Evolutionary conservation across 1,140 invertebrate genomes (phyloP), one percentile per base, ranked within the genome.

Genomic region (Probaryconus sp.): DNA sequence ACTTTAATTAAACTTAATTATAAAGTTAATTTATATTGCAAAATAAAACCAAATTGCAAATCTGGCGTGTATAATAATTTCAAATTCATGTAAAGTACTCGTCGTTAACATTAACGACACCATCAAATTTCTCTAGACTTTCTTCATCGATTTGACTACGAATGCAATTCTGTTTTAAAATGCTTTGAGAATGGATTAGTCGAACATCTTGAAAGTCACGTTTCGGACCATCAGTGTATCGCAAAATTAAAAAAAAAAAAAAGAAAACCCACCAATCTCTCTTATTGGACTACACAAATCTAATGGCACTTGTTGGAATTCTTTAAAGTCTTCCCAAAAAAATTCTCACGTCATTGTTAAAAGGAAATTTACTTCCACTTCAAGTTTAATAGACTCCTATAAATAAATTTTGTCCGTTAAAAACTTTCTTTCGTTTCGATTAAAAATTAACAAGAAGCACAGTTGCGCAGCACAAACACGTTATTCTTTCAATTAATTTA

Each of bases 401-500:
- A 48, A 48, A 48, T 47, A n/a, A n/a, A n/a, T 50, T 43, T 16
- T 48, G n/a, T 13, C 21, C 33, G 56, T 48, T 43, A 21, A 38
- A 61, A 61, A 61, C 56, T 61, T 61, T 61, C 56, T 48, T 48
- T 61, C 56, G 20, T 10, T 5, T 1, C 21, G 26, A 5, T 17
- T 37, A 60, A 47, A 60, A 45, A 37, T 61, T 14, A 47, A 3
- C 28, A 18, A 18, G 26, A 24, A 47, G 17, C 26, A 35, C 47
- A 31, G 47, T 60, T 14, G 40, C 18, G n/a, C 13, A 13, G 14
- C 56, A 61, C 48, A 61, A 61, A 38, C 43, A 38, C 56, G 24
- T 61, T 61, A 61, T 61, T 61, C 43, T 61, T 56, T 43, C 51
- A 48, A 48, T 47, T 48, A 61, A 48, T 48, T 48, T 48, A 31